Percentiles rank a stretch among this genome's conserved stretches.
phyloP scores from a whole-genome alignment of 2,113 vertebrate genomes.

The Pogona vitticeps region DNA sequence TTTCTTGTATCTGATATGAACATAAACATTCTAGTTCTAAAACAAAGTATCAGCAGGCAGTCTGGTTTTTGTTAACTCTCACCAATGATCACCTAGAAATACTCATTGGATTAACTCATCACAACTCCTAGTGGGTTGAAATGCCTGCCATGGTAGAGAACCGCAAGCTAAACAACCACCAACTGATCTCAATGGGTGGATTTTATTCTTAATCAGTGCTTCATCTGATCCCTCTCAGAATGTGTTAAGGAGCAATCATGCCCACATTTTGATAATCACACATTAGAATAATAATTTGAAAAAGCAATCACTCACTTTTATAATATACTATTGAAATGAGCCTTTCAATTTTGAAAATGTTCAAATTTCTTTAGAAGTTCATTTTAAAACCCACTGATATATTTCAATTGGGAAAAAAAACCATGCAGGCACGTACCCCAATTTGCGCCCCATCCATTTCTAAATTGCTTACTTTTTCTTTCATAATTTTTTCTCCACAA shows the following conservation, averaged over 20 bases:
- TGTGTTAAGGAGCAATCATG: not conserved
- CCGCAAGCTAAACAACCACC: not conserved
- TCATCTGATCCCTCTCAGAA: not conserved
- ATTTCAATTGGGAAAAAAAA: too few species aligned
- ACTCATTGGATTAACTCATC: not conserved
- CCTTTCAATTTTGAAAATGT: too few species aligned
- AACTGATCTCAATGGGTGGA: not conserved
- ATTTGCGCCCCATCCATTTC: too few species aligned
- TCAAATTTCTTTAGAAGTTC: too few species aligned
- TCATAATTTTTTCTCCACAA: too few species aligned
- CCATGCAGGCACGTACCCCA: too few species aligned
- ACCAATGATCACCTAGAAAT: not conserved
- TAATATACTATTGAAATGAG: too few species aligned
- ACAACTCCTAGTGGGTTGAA: constrained; percentile 12
- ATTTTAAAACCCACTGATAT: too few species aligned
- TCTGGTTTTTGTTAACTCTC: not conserved
- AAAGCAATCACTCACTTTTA: not conserved
- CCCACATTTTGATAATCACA: not conserved
- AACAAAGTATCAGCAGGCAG: not conserved
- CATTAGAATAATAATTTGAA: not conserved
- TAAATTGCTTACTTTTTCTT: too few species aligned
- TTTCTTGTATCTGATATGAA: not conserved
- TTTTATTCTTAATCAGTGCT: not conserved
- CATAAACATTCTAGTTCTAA: not conserved
- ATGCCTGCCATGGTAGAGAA: constrained; percentile 4